phyloP scores from a whole-genome alignment of 2,797 vertebrate genomes.

The Psittacula echo region DNA sequence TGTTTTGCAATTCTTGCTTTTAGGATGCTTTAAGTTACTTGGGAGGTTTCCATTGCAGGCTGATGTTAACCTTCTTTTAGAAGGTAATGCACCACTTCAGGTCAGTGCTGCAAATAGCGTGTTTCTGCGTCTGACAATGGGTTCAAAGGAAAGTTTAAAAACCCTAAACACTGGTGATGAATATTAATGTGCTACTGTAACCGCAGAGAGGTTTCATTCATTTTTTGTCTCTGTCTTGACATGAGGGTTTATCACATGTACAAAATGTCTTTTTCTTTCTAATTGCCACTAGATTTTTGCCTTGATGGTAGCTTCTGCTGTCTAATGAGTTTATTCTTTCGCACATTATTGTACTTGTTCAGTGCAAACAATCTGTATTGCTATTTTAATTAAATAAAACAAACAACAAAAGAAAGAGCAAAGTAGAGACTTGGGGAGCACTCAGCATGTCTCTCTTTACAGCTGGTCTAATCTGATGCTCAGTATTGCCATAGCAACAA shows the following conservation, averaged over 20 bases:
- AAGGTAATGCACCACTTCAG: neutral
- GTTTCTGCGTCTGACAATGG: neutral
- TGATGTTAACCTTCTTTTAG: neutral
- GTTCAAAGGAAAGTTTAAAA: constrained; percentile 9
- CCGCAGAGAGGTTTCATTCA: neutral
- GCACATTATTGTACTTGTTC: neutral
- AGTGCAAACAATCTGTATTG: neutral
- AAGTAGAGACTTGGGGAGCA: neutral
- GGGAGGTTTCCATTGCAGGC: neutral
- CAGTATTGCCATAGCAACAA: constrained; percentile 59
- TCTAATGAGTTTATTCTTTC: constrained; percentile 20
- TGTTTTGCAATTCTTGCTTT: neutral
- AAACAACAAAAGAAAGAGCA: constrained; percentile 37
- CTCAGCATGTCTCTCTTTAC: constrained; percentile 24
- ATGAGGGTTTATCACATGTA: neutral
- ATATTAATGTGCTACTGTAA: neutral
- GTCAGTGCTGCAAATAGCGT: neutral
- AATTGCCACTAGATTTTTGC: neutral
- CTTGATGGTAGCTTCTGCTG: neutral
- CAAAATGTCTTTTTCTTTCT: neutral
- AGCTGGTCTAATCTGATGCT: constrained; percentile 55
- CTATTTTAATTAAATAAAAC: neutral
- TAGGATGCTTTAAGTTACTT: neutral
- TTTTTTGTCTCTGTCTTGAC: neutral
- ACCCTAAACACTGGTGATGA: neutral